Conservation (phyloP, 2,797 vertebrate genomes). For the Cynopterus sphinx region DNA sequence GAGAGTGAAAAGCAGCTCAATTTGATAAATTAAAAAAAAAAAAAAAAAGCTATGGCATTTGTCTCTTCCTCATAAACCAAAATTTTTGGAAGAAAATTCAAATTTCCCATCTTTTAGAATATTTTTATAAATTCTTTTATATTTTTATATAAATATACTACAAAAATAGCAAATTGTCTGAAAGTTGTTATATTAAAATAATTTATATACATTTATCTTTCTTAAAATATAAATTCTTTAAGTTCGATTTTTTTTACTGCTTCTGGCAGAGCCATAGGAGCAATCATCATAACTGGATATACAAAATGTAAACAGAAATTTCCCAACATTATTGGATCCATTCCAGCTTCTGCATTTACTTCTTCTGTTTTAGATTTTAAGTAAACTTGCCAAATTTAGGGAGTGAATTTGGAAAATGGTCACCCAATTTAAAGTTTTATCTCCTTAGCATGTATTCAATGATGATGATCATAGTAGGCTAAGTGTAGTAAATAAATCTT, state of each 20-base stretch:
- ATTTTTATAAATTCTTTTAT: not conserved
- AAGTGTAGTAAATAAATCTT: not conserved
- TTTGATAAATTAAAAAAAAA: not conserved
- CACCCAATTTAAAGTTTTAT: not conserved
- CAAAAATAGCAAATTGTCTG: not conserved
- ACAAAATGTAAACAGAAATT: not conserved
- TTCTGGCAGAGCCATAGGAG: not conserved
- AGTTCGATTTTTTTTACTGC: not conserved
- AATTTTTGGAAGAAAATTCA: slow-evolving; percentile 53
- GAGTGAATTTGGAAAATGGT: not conserved
- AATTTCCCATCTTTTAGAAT: not conserved
- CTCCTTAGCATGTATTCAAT: not conserved
- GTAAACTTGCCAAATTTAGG: not conserved
- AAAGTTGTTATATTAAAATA: not conserved
- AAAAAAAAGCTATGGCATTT: not conserved
- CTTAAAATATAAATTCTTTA: not conserved
- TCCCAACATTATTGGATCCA: not conserved
- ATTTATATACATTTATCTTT: not conserved
- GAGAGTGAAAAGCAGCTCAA: not conserved
- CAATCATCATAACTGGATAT: not conserved
- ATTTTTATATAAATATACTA: not conserved
- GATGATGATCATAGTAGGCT: not conserved
- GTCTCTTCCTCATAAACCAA: not conserved
- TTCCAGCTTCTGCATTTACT: not conserved
- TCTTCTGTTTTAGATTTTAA: not conserved